phyloP scores from a whole-genome alignment of 2,888 invertebrate species.

The Trissoscelio sp. region DNA sequence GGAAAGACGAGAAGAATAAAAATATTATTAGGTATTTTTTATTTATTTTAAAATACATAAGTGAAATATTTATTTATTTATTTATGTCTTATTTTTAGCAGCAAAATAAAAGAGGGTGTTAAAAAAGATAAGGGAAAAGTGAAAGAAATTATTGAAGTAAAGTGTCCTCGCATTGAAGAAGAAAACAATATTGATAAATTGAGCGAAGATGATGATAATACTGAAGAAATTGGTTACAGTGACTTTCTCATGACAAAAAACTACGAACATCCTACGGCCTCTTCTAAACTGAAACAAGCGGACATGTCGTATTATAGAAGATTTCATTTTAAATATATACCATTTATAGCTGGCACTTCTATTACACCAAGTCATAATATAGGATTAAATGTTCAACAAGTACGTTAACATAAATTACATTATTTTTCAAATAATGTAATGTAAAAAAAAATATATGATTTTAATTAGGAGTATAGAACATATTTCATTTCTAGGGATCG shows the following conservation, averaged over 20 bases:
- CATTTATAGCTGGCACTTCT: conserved; percentile 87
- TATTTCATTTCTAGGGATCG: too few species aligned
- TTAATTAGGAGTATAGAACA: too few species aligned
- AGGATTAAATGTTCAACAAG: conserved; percentile 87
- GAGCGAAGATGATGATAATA: conserved; percentile 14
- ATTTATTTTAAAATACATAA: too few species aligned
- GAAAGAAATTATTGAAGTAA: conserved; percentile 27
- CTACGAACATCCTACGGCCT: conserved; percentile 87
- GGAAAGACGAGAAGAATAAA: background rate
- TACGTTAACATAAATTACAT: conserved; percentile 1
- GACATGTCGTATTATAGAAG: conserved; percentile 85
- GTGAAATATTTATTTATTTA: too few species aligned
- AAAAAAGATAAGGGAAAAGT: conserved; percentile 20
- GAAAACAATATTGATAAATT: conserved; percentile 11
- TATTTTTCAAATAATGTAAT: background rate
- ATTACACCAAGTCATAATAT: conserved; percentile 87
- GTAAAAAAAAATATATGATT: too few species aligned
- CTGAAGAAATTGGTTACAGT: conserved; percentile 41
- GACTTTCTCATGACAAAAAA: conserved; percentile 73
- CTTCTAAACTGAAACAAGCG: conserved; percentile 87
- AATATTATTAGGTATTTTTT: background rate
- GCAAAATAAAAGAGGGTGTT: background rate
- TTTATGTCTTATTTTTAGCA: too few species aligned
- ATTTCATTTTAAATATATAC: conserved; percentile 85
- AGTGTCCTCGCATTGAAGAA: conserved; percentile 40